Evolutionary conservation across 2,797 vertebrate species (phyloP), one percentile per base, ranked within the genome.

Genomic region (Rhinogobio ventralis): DNA sequence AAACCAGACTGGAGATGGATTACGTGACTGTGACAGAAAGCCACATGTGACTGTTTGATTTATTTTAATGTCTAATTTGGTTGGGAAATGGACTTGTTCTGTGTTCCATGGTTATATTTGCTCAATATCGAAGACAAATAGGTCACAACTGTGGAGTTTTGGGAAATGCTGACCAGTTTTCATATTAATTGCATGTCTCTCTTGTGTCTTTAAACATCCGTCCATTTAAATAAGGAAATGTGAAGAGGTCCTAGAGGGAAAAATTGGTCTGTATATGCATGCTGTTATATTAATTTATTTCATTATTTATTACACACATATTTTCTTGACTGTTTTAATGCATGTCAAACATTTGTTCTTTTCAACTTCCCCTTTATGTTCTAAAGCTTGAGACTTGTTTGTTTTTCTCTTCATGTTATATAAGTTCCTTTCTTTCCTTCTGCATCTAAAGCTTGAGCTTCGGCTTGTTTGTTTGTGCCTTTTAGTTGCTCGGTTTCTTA

Each of bases 201-300:
- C 64, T 79, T 75, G 55, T 87, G 51, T 79, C 66, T 81, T 82
- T 90, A 83, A 92, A 49, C 80, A 80, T 92, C 88, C 92, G 30
- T 62, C 74, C 30, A 30, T 83, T 75, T 79, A 88, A 88, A 87
- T 92, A 93, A 87, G 82, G 85, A 85, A 91, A 64, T 86, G 64
- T 90, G 86, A 92, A 89, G 86, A 89, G 81, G 79, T 84, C 64
- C 72, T 9, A 53, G 9, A 79, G 17, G 67, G 75, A 55, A 53
- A 82, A 33, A 71, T 67, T 72, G 78, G 80, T 86, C 84, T 87
- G 83, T 89, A 84, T 91, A 87, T 83, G 88, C 86, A 89, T 87
- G 88, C 28, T 84, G 33, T 53, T 81, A 13, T 66, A 72, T 86
- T 51, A 7, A 73, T 57, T 51, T 45, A 30, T 49, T 33, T 46